Percentiles rank a stretch among this genome's conserved stretches.
These are phyloP conservation scores for Actinostola sp. DNA, from an alignment of 92 coral and sea anemone genomes.

Conservation along the genomic window DNA sequence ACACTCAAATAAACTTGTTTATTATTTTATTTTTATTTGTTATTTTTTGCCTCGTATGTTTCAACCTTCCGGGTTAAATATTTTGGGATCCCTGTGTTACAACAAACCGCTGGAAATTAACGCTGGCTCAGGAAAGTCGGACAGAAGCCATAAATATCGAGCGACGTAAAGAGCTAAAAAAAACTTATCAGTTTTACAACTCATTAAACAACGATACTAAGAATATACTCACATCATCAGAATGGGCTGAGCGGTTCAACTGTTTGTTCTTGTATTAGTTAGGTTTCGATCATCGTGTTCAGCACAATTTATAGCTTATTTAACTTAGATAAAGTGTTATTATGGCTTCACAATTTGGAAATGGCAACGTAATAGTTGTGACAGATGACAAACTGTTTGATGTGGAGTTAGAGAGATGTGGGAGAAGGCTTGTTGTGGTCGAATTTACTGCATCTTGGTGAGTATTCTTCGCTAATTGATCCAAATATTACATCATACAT, in stretches of 20 bases:
- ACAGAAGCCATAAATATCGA: conserved; percentile 6
- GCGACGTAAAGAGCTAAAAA: conserved; percentile 21
- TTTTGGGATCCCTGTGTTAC: conserved; percentile 28
- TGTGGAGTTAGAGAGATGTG: conserved; percentile 81
- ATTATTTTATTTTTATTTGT: too few species aligned
- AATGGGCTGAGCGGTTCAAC: too few species aligned
- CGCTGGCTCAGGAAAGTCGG: conserved; percentile 12
- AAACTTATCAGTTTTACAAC: not conserved
- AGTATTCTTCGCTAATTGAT: conserved; percentile 16
- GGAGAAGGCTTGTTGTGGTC: conserved; percentile 80
- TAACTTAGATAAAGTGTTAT: not conserved
- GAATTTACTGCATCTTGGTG: conserved; percentile 94
- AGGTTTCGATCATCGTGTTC: too few species aligned
- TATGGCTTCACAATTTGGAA: conserved; percentile 75
- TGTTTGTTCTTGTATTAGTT: too few species aligned
- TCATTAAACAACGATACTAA: not conserved
- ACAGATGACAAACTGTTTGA: conserved; percentile 71
- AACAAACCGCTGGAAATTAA: conserved; percentile 6
- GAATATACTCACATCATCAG: not conserved
- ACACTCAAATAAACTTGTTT: too few species aligned
- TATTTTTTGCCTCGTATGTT: too few species aligned
- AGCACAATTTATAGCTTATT: not conserved
- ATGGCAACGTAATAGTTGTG: conserved; percentile 84
- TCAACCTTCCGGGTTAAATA: too few species aligned
- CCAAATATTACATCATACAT: not conserved